phyloP scores from a whole-genome alignment of 2,888 invertebrate species.

The Cybosia mesomella region DNA sequence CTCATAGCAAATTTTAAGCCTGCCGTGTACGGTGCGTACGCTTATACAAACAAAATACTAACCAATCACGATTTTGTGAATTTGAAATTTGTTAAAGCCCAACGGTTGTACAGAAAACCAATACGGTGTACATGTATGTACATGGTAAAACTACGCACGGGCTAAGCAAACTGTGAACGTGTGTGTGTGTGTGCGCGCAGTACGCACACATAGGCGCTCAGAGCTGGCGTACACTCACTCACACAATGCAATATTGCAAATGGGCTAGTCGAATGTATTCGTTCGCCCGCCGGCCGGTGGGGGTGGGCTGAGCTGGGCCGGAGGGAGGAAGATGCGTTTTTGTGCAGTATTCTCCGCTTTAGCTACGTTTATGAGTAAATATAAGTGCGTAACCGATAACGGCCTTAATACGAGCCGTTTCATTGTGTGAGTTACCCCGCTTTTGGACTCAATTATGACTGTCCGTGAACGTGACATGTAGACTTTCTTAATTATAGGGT shows the following conservation, averaged over 20 bases:
- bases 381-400: constrained; percentile 83
- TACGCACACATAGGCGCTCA: constrained; percentile 51
- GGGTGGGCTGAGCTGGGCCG: constrained; percentile 60
- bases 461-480: constrained; percentile 54
- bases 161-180: constrained; percentile 75
- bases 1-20: constrained; percentile 74
- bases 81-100: constrained; percentile 86
- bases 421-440: constrained; percentile 55
- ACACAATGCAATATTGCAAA: constrained; percentile 85
- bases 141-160: constrained; percentile 81
- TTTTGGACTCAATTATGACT: constrained; percentile 63
- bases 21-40: constrained; percentile 66
- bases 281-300: constrained; percentile 77
- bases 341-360: constrained; percentile 79
- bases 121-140: constrained; percentile 74
- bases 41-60: constrained; percentile 84
- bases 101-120: constrained; percentile 83
- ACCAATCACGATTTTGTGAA: constrained; percentile 86
- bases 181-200: constrained; percentile 70
- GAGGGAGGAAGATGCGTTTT: constrained; percentile 84
- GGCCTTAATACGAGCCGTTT: constrained; percentile 58
- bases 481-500: constrained; percentile 54
- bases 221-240: constrained; percentile 70
- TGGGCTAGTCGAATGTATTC: constrained; percentile 87
- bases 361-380: constrained; percentile 79